Conservation (phyloP, 2,888 invertebrate species). For the Shargacucullia verbasci region DNA sequence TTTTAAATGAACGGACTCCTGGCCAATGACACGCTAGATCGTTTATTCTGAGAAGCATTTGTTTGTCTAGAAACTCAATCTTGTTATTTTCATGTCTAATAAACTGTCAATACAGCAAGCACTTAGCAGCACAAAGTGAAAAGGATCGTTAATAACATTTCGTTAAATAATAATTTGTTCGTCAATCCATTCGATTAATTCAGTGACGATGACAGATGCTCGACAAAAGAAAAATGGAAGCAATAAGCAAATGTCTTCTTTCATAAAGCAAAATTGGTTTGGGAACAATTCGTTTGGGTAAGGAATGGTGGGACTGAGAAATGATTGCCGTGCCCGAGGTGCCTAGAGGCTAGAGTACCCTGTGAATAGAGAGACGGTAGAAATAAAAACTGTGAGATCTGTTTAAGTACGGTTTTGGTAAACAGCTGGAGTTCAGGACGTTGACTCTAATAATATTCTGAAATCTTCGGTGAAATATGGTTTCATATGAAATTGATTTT, state of each 20-base stretch:
- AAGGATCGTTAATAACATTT: slow-evolving; percentile 39
- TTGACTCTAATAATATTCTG: slow-evolving; percentile 39
- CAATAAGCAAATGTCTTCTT: slow-evolving; percentile 85
- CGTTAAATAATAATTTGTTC: slow-evolving; percentile 59
- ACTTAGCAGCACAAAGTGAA: slow-evolving; percentile 12
- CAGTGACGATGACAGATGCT: slow-evolving; percentile 77
- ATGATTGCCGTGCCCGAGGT: slow-evolving; percentile 68
- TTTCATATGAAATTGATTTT: slow-evolving; percentile 25
- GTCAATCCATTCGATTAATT: slow-evolving; percentile 70
- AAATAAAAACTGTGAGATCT: slow-evolving; percentile 48
- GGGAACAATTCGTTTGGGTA: slow-evolving; percentile 76
- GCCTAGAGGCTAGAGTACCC: slow-evolving; percentile 11
- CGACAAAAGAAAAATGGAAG: slow-evolving; percentile 80
- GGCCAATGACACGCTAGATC: slow-evolving; percentile 1
- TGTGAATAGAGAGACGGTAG: slow-evolving; percentile 28
- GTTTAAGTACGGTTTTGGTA: slow-evolving; percentile 42
- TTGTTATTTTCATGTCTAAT: slow-evolving; percentile 14
- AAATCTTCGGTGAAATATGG: slow-evolving; percentile 17
- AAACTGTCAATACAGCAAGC: slow-evolving; percentile 17
- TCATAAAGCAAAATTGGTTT: slow-evolving; percentile 85
- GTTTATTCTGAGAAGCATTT: slow-evolving; percentile 1
- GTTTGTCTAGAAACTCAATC: slow-evolving; percentile 8
- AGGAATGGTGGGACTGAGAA: slow-evolving; percentile 72
- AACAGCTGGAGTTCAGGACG: slow-evolving; percentile 42
- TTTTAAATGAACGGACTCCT: neutral